phyloP scores from a whole-genome alignment of 2,113 vertebrate species.

The Accipiter virgatus region DNA sequence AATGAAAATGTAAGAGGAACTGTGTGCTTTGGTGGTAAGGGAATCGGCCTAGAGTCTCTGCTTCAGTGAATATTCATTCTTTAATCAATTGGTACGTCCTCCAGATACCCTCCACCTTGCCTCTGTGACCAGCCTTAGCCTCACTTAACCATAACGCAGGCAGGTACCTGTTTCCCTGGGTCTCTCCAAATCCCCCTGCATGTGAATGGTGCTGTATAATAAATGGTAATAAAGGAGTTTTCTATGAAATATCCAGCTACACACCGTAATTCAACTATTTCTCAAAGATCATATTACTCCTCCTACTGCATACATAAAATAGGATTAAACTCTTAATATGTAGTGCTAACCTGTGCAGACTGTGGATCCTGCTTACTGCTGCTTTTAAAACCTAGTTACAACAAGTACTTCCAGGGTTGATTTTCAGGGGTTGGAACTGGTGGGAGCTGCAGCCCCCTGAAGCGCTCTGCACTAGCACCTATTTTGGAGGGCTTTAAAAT shows the following conservation, averaged over 20 bases:
- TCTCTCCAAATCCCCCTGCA: not conserved
- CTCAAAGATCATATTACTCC: not conserved
- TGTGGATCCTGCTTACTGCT: not conserved
- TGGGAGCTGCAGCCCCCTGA: not conserved
- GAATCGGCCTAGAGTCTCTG: not conserved
- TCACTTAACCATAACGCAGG: not conserved
- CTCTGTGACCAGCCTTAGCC: not conserved
- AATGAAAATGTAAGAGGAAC: not conserved
- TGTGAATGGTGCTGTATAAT: not conserved
- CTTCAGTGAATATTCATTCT: not conserved
- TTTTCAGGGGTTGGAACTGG: not conserved
- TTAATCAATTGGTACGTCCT: not conserved
- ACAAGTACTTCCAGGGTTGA: not conserved
- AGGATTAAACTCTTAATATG: not conserved
- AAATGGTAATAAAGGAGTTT: not conserved
- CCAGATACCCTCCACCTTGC: not conserved
- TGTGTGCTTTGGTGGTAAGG: not conserved
- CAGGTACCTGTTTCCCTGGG: not conserved
- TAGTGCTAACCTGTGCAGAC: not conserved
- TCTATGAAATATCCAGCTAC: not conserved
- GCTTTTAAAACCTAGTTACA: not conserved
- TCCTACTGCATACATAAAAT: not conserved
- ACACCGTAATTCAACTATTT: not conserved
- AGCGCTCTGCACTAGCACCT: not conserved
- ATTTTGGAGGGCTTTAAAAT: not conserved